Base-by-base conservation (phyloP, 2,888 invertebrate species). In the Poecilus cupreus region DNA sequence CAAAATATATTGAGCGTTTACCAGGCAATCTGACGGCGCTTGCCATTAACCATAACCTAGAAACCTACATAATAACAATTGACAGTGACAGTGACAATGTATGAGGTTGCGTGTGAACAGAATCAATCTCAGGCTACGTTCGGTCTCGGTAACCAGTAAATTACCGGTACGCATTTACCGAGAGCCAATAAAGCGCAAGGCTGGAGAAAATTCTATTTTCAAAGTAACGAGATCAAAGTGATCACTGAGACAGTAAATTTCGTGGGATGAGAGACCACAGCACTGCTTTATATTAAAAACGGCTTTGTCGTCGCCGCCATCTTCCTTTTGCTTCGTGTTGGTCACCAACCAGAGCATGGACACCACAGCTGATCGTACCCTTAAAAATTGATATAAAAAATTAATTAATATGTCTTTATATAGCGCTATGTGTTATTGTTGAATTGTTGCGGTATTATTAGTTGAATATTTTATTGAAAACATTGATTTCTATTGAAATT, bases 221-320 rank as follows among this genome's bases (percentile, higher is more conserved):
- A 57, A 76, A 54, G 76, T 51, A 37, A 54, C 57, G 18, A 76
- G 54, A 76, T 76, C 76, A 76, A 76, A 76, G 76, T 57, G 76
- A 76, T 76, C 76, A 76, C 51, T 76, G 54, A 54, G 76, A 75
- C 18, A 76, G 76, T 39, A 76, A 76, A 57, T 76, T 57, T 57
- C 32, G 20, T 32, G 32, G 37, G 76, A 57, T 32, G 37, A 37
- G 57, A 22, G 11, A 37, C 26, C 46, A 20, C 72, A 72, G 22
- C 72, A 46, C 10, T n/a, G 72, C 46, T 72, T 72, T 43, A 46
- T 72, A 72, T 72, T 72, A 72, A 72, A 70, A 72, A 72, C 22
- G 24, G 72, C 46, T 46, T 46, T 43, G 72, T 39, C 32, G 64
- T 10, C 37, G 3, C 0, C 37, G 18, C 22, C 13, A 46, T 60